Conservation (phyloP, 2,113 vertebrate genomes). For the Ophiodon elongatus region DNA sequence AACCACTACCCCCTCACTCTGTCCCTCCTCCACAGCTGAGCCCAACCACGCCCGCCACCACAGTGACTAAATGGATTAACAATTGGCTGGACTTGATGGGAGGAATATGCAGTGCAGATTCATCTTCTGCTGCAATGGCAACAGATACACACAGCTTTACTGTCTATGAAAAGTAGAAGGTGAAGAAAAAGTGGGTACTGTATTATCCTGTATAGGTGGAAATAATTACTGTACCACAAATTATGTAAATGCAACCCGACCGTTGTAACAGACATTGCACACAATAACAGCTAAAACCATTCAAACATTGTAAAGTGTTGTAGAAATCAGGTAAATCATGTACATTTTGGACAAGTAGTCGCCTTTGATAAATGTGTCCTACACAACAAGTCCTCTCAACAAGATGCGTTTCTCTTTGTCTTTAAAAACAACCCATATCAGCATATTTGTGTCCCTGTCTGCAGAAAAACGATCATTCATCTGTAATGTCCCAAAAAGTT, state of each 20-base stretch:
- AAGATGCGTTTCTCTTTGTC: too few relatives aligned
- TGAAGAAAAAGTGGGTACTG: neutral
- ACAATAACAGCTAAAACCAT: neutral
- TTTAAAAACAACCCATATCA: too few relatives aligned
- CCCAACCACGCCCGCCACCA: too few relatives aligned
- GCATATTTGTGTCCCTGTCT: neutral
- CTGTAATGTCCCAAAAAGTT: too few relatives aligned
- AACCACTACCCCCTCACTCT: too few relatives aligned
- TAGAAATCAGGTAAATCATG: neutral
- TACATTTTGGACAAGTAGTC: neutral
- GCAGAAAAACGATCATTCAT: neutral
- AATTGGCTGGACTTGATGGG: constrained; percentile 51
- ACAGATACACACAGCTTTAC: neutral
- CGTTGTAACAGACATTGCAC: neutral
- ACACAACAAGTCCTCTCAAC: neutral
- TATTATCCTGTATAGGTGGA: neutral
- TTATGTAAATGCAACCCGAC: neutral
- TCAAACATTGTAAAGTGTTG: neutral
- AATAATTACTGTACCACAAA: neutral
- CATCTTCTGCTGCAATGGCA: constrained; percentile 36
- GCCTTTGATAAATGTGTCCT: neutral
- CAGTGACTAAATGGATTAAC: constrained; percentile 83
- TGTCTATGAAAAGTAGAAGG: neutral
- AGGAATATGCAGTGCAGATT: constrained; percentile 36
- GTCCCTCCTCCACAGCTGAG: too few relatives aligned